phyloP scores from a whole-genome alignment of 2,113 vertebrate genomes.

The Ovibos moschatus region DNA sequence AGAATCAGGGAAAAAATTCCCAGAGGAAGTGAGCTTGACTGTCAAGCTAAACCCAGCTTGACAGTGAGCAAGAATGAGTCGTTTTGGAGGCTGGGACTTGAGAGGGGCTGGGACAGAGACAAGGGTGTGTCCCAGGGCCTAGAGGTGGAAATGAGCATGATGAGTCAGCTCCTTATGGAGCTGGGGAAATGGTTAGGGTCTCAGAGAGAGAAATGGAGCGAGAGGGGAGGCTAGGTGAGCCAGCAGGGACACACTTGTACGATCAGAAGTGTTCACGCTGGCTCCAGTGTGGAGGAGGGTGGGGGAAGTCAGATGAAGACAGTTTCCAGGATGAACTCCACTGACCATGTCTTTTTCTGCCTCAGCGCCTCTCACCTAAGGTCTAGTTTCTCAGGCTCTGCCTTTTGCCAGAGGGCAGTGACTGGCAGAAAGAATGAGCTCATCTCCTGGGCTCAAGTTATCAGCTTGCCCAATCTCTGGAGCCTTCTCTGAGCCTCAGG shows the following conservation, averaged over 20 bases:
- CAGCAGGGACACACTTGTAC: not conserved
- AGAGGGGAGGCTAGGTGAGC: not conserved
- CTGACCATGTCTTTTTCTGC: not conserved
- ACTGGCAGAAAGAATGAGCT: slow-evolving; percentile 32
- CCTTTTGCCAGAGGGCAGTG: not conserved
- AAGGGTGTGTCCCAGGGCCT: not conserved
- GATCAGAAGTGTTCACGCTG: not conserved
- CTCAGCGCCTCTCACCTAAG: not conserved
- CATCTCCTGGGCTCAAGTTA: slow-evolving; percentile 26
- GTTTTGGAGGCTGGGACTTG: not conserved
- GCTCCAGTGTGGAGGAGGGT: not conserved
- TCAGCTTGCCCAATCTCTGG: slow-evolving; percentile 1
- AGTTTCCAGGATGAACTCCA: not conserved
- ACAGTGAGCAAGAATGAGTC: not conserved
- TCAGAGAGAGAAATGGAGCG: not conserved
- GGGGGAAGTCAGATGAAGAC: not conserved
- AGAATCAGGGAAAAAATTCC: not conserved
- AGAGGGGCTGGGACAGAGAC: not conserved
- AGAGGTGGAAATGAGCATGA: not conserved
- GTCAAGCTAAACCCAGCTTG: not conserved
- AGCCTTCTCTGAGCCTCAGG: slow-evolving; percentile 15
- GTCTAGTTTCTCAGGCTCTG: slow-evolving; percentile 10
- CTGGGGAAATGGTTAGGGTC: not conserved
- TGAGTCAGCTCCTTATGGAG: not conserved
- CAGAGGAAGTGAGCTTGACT: not conserved